A percentile compares a stretch with the other conserved stretches of the same genome.
These are phyloP conservation scores for Probaryconus sp. DNA, from an alignment of 1,140 invertebrate species.

Conservation along the genomic window DNA sequence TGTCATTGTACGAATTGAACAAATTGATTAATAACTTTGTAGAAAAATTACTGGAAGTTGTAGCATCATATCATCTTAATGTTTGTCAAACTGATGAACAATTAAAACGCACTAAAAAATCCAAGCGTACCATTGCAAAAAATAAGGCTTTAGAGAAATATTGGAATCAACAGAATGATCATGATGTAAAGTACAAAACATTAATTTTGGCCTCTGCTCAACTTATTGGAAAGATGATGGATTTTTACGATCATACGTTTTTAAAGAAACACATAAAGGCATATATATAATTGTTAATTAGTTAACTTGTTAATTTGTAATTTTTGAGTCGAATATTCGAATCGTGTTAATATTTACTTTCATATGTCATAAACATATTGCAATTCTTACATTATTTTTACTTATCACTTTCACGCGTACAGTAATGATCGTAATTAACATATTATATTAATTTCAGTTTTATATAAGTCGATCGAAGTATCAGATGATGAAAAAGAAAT, in stretches of 20 bases:
- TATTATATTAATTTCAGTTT: no score
- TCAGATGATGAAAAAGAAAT: no score
- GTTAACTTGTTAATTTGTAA: no score
- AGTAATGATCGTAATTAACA: no score
- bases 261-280: not conserved
- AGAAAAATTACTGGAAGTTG: not conserved
- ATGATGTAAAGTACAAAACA: not conserved
- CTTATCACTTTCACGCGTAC: no score
- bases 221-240: not conserved
- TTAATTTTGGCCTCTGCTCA: not conserved
- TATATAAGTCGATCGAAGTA: no score
- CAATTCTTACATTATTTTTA: no score
- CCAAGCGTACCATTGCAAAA: not conserved
- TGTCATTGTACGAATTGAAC: not conserved
- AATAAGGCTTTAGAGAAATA: not conserved
- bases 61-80: not conserved
- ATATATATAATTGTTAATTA: no score
- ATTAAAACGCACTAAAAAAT: not conserved
- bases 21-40: not conserved
- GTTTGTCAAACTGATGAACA: not conserved
- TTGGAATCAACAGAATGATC: not conserved
- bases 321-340: no score
- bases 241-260: not conserved
- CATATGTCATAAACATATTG: no score
- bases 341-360: no score